Evolutionary conservation across 1,140 invertebrate species (phyloP), one percentile per base, ranked within the genome.

Genomic region (Scaptomyza montana): DNA sequence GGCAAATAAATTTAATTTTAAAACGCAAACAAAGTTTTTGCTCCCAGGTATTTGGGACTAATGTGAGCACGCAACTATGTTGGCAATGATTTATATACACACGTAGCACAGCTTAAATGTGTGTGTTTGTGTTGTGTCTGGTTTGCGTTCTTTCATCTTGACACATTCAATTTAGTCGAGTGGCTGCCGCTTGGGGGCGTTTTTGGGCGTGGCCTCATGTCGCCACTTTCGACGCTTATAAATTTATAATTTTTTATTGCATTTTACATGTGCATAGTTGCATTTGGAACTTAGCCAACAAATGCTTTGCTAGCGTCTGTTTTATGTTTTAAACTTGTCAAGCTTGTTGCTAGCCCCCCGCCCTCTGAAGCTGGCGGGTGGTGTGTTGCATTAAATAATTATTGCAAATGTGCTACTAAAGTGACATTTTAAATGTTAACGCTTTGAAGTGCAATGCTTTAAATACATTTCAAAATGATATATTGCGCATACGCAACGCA

Each of bases 61-160:
- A 78, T 81, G 74, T 61, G 64, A 63, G 65, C 81, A 86, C 82
- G 78, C 81, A 69, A 86, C 81, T 87, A 86, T 82, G 87, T 81
- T 53, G 64, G 55, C 78, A 67, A 78, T 82, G 71, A 86, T 87
- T 87, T 86, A 86, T 81, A 61, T 66, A 43, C 75, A 62, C 75
- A 82, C 63, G 66, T 74, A 66, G 8, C 33, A 36, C 41, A 59
- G 46, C 77, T 43, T 33, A 46, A 5, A 39, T 21, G 50, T 16
- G 12, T 13, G 13, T 21, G 45, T 60, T n/a, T 16, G 61, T 46
- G 36, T 8, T 33, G 39, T 10, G 72, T 76, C 78, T 80, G 78
- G 56, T 49, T 57, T 50, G 64, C 51, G 56, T 67, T 61, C 60
- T 43, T 53, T 56, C 56, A 51, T 66, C 81, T 71, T 76, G 82